Evolutionary conservation across 2,888 invertebrate species (phyloP), one percentile per base, ranked within the genome.

Genomic region (Tachina fera): DNA sequence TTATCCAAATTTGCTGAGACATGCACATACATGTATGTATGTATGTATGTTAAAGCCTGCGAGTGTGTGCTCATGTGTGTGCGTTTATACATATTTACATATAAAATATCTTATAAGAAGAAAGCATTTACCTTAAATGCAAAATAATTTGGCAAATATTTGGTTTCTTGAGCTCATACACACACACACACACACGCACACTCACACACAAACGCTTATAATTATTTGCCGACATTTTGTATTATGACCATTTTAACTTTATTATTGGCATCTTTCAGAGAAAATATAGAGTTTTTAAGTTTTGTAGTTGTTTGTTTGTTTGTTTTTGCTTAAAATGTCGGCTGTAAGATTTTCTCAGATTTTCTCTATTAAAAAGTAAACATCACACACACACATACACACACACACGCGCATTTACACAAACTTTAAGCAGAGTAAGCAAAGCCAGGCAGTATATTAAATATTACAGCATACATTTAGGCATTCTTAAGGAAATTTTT

Each of bases 131-230:
- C 74, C 77, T 82, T 70, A 77, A 68, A 85, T 70, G 41, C 58
- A 78, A 83, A 72, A 71, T 71, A 74, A 74, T 74, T 63, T 71
- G 41, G 75, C 71, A 86, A 86, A 86, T 86, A 86, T 86, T 86
- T 83, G 61, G 67, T 67, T 83, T 76, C 83, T 86, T 83, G 39
- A n/a, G n/a, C 41, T 39, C 1, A 47, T 10, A 45, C 14, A 56
- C 45, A 19, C 16, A 53, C 45, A 53, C 45, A 75, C 58, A 45
- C 22, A 63, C 41, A 43, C 9, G n/a, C 43, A 14, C 5, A 60
- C 22, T 11, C 9, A 8, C n/a, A 53, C 19, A 11, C 14, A n/a
- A n/a, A 11, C 8, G 14, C 19, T 31, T 31, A 31, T 4, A 31
- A 31, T 31, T 4, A 67, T 56, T 9, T 14, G 45, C 39, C 72